Conservation (phyloP, 2,888 invertebrate species). For the Ceriagrion tenellum region DNA sequence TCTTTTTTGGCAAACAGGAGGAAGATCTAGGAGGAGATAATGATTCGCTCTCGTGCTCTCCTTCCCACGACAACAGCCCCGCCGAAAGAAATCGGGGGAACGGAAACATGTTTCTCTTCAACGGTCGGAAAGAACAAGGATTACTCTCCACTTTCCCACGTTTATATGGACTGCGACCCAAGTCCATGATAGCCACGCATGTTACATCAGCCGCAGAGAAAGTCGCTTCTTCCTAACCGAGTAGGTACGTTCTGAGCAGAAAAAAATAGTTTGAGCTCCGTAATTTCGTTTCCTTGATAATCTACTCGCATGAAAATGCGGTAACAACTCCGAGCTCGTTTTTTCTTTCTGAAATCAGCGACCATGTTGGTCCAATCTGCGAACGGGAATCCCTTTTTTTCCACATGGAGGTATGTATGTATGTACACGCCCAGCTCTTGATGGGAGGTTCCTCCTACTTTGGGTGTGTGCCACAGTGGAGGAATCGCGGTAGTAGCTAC, state of each 20-base stretch:
- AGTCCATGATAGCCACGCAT: not conserved
- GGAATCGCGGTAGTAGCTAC: too few species aligned
- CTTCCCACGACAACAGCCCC: not conserved
- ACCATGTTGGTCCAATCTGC: too few species aligned
- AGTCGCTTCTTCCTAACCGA: not conserved
- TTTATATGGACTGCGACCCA: not conserved
- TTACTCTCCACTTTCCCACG: not conserved
- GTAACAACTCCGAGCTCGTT: not conserved
- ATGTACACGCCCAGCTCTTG: too few species aligned
- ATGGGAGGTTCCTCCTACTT: too few species aligned
- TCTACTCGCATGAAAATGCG: not conserved
- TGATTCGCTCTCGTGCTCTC: not conserved
- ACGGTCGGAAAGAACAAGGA: too few species aligned
- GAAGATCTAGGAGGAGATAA: not conserved
- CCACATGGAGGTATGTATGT: too few species aligned
- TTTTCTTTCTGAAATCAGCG: too few species aligned
- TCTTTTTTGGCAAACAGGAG: not conserved
- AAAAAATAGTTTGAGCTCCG: not conserved
- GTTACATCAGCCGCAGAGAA: conserved; percentile 1
- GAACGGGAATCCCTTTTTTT: too few species aligned
- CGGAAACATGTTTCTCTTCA: too few species aligned
- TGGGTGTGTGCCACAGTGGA: too few species aligned
- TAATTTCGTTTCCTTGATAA: not conserved
- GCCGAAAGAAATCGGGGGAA: too few species aligned
- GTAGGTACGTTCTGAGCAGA: not conserved